phyloP scores from a whole-genome alignment of 2,797 vertebrate species.

The Schizothorax lantsangensis region DNA sequence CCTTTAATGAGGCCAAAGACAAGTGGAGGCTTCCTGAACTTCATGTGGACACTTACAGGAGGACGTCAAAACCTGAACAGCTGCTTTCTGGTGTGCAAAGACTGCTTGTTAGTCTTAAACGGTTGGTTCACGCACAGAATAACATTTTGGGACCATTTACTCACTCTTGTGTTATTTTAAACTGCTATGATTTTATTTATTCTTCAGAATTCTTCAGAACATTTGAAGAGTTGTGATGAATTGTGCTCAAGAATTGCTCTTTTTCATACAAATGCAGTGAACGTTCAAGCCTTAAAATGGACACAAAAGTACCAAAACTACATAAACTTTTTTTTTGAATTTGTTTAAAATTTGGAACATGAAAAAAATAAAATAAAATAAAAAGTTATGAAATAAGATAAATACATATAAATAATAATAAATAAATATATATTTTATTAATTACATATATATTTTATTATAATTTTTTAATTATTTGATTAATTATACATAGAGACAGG shows the following conservation, averaged over 20 bases:
- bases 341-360: too few relatives aligned
- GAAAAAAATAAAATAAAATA: neutral
- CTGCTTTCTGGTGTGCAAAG: neutral
- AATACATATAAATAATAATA: neutral
- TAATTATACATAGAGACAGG: too few relatives aligned
- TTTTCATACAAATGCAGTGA: neutral
- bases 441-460: too few relatives aligned
- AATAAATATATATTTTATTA: neutral
- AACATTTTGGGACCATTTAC: neutral
- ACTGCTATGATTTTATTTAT: neutral
- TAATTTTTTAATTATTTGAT: too few relatives aligned
- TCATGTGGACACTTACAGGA: neutral
- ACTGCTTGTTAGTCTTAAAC: neutral
- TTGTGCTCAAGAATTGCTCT: neutral
- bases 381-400: neutral
- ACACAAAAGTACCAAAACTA: neutral
- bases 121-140: neutral
- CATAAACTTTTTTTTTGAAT: neutral
- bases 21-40: constrained; percentile 55
- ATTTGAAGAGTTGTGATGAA: neutral
- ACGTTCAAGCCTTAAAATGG: neutral
- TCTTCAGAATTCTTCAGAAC: too few relatives aligned
- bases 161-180: neutral
- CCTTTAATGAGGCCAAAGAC: constrained; percentile 55
- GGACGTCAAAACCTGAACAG: neutral